A percentile compares a stretch with the other conserved stretches of the same genome.
Conservation (phyloP, 2,888 invertebrate species). For the Gastrophysa polygoni region DNA sequence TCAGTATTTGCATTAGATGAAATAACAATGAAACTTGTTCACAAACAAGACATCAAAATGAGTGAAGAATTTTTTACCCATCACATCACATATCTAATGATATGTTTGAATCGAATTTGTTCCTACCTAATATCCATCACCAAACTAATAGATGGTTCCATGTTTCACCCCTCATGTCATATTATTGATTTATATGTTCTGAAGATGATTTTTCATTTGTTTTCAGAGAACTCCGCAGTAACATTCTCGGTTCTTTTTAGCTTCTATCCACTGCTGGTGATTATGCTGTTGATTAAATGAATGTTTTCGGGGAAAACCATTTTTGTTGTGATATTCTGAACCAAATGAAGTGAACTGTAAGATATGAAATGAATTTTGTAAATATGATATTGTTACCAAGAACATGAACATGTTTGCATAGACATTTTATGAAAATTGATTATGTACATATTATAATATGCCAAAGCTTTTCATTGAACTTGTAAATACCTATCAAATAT, state of each 20-base stretch:
- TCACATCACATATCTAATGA: no score
- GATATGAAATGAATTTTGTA: conserved; percentile 36
- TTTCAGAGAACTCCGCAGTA: conserved; percentile 17
- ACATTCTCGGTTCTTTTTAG: background rate
- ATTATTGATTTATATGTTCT: no score
- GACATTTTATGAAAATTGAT: background rate
- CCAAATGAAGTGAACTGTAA: conserved; percentile 30
- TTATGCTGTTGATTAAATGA: conserved; percentile 14
- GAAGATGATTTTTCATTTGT: background rate
- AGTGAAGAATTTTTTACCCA: no score
- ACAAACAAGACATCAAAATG: background rate
- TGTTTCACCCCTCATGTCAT: no score
- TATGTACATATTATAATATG: conserved; percentile 14
- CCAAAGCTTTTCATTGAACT: conserved; percentile 25
- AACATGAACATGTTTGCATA: background rate
- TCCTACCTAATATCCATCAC: no score
- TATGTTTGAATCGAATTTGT: no score
- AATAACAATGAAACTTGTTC: background rate
- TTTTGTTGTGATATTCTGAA: conserved; percentile 37
- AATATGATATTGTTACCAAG: conserved; percentile 23
- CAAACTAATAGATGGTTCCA: no score
- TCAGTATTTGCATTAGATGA: background rate
- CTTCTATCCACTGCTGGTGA: background rate
- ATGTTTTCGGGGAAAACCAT: background rate
- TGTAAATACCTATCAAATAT: conserved; percentile 31